Evolutionary conservation across 2,113 vertebrate species (phyloP), one percentile per base, ranked within the genome.

Genomic region (Cyphomyrus plagiostoma): DNA sequence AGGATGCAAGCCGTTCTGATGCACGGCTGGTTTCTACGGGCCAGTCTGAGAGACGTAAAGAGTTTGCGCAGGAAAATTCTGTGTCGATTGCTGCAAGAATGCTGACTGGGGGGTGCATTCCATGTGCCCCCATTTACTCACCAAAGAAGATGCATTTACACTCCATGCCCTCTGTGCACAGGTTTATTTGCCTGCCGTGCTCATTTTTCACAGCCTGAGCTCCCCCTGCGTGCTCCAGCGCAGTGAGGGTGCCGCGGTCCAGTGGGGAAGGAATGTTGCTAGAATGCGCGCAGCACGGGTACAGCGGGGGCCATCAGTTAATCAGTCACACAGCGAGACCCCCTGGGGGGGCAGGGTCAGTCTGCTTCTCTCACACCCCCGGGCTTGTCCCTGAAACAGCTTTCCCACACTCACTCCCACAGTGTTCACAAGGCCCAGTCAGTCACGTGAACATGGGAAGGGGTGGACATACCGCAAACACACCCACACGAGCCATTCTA

Each of bases 151-250:
- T 17, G 89, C 86, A 86, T 91, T 92, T 89, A 90, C 15, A 56
- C 89, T 83, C 83, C 49, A n/a, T 90, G 90, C 90, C 91, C 13
- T 42, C 86, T 91, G 91, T 92, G 92, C 93, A 86, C 21, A 91
- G 90, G 92, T 94, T 93, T 93, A 93, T 94, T 94, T 93, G 89
- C 92, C 91, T 88, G 93, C 88, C 85, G 91, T 91, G 90, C 94
- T 94, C 91, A 90, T 92, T 94, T 42, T 53, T 80, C 88, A 88
- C 90, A 90, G 89, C 89, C 39, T 92, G 92, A 93, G 93, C 92
- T 92, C 89, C 62, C 89, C 91, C 58, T 93, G 94, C 93, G 94
- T 93, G 93, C 89, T 92, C 91, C 92, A 2, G 90, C 77, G 91
- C 49, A 89, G 90, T 82, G 90, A 91, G 89, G 89, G 85, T 89